Conservation (phyloP, 2,113 vertebrate genomes). For the Diadophis punctatus region DNA sequence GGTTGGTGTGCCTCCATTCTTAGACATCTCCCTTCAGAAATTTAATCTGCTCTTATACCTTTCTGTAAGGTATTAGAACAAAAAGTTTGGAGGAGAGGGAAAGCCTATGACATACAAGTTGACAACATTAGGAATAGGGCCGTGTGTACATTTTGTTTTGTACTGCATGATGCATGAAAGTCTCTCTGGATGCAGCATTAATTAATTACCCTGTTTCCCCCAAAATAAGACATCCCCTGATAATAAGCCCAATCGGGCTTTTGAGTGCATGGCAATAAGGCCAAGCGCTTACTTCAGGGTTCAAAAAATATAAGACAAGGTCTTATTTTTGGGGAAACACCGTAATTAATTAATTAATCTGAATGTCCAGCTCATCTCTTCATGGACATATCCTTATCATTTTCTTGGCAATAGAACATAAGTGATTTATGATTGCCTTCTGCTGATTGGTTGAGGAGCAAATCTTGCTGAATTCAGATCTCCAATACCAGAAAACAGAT, state of each 20-base stretch:
- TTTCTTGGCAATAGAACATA: background rate
- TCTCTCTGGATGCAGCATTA: background rate
- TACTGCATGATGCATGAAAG: background rate
- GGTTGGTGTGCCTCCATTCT: background rate
- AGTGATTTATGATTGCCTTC: background rate
- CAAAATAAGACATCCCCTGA: no score
- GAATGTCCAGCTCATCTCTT: background rate
- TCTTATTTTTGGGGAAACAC: no score
- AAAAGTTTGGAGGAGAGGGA: background rate
- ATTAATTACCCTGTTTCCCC: background rate
- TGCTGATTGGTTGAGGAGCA: background rate
- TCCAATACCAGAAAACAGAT: background rate
- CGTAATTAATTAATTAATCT: background rate
- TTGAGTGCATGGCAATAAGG: no score
- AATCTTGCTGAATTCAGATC: background rate
- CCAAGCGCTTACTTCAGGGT: no score
- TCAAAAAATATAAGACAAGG: no score
- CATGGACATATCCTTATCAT: background rate
- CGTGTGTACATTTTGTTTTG: background rate
- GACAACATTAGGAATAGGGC: background rate
- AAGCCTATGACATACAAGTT: background rate
- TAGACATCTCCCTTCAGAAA: background rate
- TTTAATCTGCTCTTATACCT: background rate
- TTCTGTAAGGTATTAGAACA: background rate
- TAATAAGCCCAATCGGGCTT: no score